Evolutionary conservation across 2,888 invertebrate genomes (phyloP), one percentile per base, ranked within the genome.

Genomic region (Lucinisca nassula): DNA sequence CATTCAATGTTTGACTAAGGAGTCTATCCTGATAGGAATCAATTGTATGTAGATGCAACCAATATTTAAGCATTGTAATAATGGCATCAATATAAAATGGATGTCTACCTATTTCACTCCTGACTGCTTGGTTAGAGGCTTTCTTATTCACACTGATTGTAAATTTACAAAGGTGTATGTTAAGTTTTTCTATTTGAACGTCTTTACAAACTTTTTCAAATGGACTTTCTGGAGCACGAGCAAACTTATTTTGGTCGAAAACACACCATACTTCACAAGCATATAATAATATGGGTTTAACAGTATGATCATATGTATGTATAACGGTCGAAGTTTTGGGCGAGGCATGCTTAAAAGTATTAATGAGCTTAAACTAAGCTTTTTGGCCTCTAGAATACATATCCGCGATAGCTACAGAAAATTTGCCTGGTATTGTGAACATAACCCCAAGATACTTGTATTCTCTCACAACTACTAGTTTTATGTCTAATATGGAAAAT

Each of bases 131-230:
- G 17, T 67, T 67, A 12, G 35, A 67, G 4, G 67, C 67, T 17
- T 67, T 67, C 17, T 67, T 67, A 21, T 67, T 67, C 1, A 67
- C 67, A 8, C 67, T 35, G 0, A 67, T 17, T 35, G 35, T 12
- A 35, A 17, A 67, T 17, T 67, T 67, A 35, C 67, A 67, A 8
- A 67, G 21, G 4, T 32, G 8, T n/a, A 67, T 21, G 35, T 35
- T 67, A 17, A 67, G 35, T 67, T 67, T 67, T 30, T 67, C 67
- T n/a, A n/a, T n/a, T n/a, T n/a, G n/a, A n/a, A n/a, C n/a, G n/a
- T n/a, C n/a, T n/a, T n/a, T n/a, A n/a, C n/a, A n/a, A n/a, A n/a
- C n/a, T 30, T 27, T 8, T 30, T 27, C 8, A 27, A 61, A 6
- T 14, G 17, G 32, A 12, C 21, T 35, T 67, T 30, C 17, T 10